These are phyloP conservation scores for Vanacampus margaritifer DNA, from an alignment of 2,113 vertebrate genomes.

Conservation along the genomic window DNA sequence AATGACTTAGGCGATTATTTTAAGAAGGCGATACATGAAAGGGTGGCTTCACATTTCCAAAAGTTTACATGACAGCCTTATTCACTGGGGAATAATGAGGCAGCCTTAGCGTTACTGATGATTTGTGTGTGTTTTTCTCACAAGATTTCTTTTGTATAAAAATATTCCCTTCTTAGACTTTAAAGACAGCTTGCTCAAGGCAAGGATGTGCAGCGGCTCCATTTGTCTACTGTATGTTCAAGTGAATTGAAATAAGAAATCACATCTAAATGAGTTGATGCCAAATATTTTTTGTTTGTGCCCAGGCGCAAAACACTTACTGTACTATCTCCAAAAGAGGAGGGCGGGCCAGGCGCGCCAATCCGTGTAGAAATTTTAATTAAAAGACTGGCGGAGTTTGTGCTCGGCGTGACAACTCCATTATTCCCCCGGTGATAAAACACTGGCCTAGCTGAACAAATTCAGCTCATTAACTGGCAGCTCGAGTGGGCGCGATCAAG, in stretches of 20 bases:
- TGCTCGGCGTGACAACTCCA: constrained; percentile 63
- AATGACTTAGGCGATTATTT: no score
- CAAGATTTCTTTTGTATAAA: not conserved
- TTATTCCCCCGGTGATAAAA: constrained; percentile 61
- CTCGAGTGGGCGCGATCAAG: constrained; percentile 33
- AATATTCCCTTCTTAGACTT: constrained; percentile 9
- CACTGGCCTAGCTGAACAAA: constrained; percentile 47
- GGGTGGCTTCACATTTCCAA: not conserved
- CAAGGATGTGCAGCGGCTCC: constrained; percentile 9
- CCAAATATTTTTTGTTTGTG: constrained; percentile 26
- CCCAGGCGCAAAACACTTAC: constrained; percentile 52
- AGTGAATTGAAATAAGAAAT: constrained; percentile 41
- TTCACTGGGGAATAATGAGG: not conserved
- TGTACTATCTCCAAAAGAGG: constrained; percentile 51
- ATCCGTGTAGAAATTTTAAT: constrained; percentile 55
- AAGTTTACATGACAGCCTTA: not conserved
- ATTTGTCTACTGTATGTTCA: constrained; percentile 34
- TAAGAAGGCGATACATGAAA: no score
- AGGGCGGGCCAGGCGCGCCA: constrained; percentile 19
- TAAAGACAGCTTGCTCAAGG: constrained; percentile 17
- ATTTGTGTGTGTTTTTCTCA: not conserved
- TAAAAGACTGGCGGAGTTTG: constrained; percentile 63
- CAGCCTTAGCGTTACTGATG: not conserved
- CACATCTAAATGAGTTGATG: constrained; percentile 22
- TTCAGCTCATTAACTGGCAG: constrained; percentile 32